Conservation (phyloP, 2,113 vertebrate species). For the Pelusios castaneus region DNA sequence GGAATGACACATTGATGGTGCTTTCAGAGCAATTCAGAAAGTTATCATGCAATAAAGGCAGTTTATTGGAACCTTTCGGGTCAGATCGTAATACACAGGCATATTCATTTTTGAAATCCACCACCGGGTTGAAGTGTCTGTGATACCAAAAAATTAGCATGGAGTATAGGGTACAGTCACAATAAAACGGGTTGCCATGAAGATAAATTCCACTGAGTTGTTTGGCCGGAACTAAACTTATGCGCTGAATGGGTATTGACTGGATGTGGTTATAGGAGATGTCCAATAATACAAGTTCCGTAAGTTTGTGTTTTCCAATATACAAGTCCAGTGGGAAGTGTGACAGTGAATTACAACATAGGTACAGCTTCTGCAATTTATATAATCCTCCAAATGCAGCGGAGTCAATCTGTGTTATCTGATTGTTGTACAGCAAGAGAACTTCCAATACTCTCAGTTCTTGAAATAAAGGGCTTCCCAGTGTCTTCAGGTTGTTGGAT, state of each 20-base stretch:
- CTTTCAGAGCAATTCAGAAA: slow-evolving; percentile 76
- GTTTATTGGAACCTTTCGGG: slow-evolving; percentile 48
- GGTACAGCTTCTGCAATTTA: slow-evolving; percentile 82
- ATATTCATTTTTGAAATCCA: slow-evolving; percentile 83
- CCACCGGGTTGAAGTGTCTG: slow-evolving; percentile 80
- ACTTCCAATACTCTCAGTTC: slow-evolving; percentile 80
- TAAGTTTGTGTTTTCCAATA: slow-evolving; percentile 73
- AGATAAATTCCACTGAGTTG: slow-evolving; percentile 82
- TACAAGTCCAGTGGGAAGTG: slow-evolving; percentile 81
- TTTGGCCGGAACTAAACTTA: slow-evolving; percentile 77
- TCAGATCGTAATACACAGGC: slow-evolving; percentile 68
- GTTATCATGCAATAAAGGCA: slow-evolving; percentile 61
- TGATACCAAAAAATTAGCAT: slow-evolving; percentile 85
- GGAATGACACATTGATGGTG: slow-evolving; percentile 65
- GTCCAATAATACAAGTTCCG: slow-evolving; percentile 82
- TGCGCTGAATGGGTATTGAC: slow-evolving; percentile 76
- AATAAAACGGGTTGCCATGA: slow-evolving; percentile 86
- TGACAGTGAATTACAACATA: slow-evolving; percentile 80
- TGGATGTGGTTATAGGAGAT: slow-evolving; percentile 83
- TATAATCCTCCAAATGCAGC: slow-evolving; percentile 78
- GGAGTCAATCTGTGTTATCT: slow-evolving; percentile 73
- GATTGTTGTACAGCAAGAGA: slow-evolving; percentile 86
- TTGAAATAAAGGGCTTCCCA: slow-evolving; percentile 78
- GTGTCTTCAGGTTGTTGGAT: slow-evolving; percentile 79
- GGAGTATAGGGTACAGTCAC: slow-evolving; percentile 81